Percentiles rank a stretch among this genome's conserved stretches.
These are phyloP conservation scores for Drosophila aff. DNA, from an alignment of 1,140 invertebrate genomes.

Conservation along the genomic window DNA sequence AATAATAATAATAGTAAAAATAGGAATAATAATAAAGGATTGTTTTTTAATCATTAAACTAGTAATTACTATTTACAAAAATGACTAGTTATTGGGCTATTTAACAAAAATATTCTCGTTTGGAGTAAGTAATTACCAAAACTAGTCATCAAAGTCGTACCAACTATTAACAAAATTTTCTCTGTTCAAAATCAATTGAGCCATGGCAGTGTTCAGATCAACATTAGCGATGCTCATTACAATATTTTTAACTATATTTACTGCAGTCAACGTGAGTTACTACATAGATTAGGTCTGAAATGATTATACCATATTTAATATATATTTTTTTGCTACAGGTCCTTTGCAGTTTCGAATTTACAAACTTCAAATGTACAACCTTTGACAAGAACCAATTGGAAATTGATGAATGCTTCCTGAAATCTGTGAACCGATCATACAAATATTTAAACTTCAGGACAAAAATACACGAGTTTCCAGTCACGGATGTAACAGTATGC, in stretches of 20 bases:
- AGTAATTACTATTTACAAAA: background rate
- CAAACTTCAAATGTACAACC: slow-evolving; percentile 7
- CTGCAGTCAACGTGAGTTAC: background rate
- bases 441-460: slow-evolving; percentile 11
- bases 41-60: background rate
- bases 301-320: no score
- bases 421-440: slow-evolving; percentile 12
- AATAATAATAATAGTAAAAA: background rate
- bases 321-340: background rate
- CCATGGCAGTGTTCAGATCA: background rate
- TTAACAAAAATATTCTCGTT: background rate
- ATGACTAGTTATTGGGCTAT: background rate
- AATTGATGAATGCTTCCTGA: slow-evolving; percentile 1
- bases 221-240: background rate
- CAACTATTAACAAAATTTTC: background rate
- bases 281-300: background rate
- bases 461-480: slow-evolving; percentile 1
- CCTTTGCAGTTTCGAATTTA: slow-evolving; percentile 6
- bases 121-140: background rate
- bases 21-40: background rate
- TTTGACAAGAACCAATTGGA: slow-evolving; percentile 2
- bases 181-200: background rate
- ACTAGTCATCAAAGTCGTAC: background rate
- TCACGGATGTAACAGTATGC: background rate
- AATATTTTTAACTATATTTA: slow-evolving; percentile 1